A percentile compares a stretch with the other conserved stretches of the same genome.
phyloP scores from a whole-genome alignment of 2,888 invertebrate species.

The Diarsia dahlii region DNA sequence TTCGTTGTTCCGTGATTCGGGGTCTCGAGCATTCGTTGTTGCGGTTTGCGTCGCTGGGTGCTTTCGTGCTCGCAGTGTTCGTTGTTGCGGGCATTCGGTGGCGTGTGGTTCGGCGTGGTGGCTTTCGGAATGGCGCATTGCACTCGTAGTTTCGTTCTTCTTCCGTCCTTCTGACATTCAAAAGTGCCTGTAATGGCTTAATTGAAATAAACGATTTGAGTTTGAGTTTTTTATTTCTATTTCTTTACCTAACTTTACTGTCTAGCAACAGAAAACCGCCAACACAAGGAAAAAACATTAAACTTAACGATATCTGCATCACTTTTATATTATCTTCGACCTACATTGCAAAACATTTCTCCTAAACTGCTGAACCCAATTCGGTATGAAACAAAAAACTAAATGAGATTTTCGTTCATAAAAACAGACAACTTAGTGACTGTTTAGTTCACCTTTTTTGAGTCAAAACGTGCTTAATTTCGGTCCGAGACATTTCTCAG shows the following conservation, averaged over 20 bases:
- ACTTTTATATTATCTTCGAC: slow-evolving; percentile 40
- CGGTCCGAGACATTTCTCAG: background rate
- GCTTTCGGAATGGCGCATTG: too few species aligned
- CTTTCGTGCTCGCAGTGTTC: too few species aligned
- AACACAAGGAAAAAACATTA: background rate
- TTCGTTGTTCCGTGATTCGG: too few species aligned
- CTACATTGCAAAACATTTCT: slow-evolving; percentile 51
- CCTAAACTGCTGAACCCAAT: slow-evolving; percentile 47
- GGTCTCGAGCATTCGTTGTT: too few species aligned
- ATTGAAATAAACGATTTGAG: too few species aligned
- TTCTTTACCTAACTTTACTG: background rate
- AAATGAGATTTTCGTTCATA: slow-evolving; percentile 36
- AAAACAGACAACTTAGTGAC: slow-evolving; percentile 34
- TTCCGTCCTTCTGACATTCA: too few species aligned
- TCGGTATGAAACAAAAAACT: slow-evolving; percentile 43
- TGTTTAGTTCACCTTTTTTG: slow-evolving; percentile 34
- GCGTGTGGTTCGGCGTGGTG: too few species aligned
- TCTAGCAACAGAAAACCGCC: too few species aligned
- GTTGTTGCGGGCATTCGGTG: too few species aligned
- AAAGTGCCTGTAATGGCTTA: too few species aligned
- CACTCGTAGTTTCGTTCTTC: too few species aligned
- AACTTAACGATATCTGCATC: background rate
- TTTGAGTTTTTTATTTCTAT: background rate
- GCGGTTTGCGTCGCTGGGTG: too few species aligned
- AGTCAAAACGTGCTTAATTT: slow-evolving; percentile 36